Evolutionary conservation across 2,797 vertebrate genomes (phyloP).

Genomic region (Cichlasoma orientale): DNA sequence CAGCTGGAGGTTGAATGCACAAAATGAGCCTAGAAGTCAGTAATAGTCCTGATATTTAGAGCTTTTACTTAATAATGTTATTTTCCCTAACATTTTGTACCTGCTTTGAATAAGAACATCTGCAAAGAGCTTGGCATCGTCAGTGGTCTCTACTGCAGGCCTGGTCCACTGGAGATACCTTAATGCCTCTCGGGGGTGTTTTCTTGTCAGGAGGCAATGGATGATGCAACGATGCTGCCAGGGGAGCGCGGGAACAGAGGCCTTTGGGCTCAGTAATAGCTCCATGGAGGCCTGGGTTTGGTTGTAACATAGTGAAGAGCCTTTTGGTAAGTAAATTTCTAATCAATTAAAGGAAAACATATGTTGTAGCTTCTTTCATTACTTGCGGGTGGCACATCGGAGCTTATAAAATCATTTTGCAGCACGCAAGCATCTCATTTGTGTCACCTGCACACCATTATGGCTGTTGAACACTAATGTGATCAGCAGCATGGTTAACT

Average conservation of each 20-base stretch:
- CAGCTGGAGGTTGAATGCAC: conserved; percentile 29
- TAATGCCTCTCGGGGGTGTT: conserved; percentile 50
- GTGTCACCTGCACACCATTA: conserved; percentile 38
- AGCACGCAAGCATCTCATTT: conserved; percentile 18
- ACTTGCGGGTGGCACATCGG: neutral
- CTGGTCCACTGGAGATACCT: conserved; percentile 62
- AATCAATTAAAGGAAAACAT: neutral
- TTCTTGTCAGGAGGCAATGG: conserved; percentile 56
- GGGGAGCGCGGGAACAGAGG: conserved; percentile 41
- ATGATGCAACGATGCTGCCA: conserved; percentile 70
- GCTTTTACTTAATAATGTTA: neutral
- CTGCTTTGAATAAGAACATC: conserved; percentile 68
- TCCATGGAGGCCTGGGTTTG: conserved; percentile 61
- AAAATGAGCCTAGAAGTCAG: neutral
- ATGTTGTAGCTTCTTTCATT: neutral
- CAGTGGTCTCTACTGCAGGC: conserved; percentile 48
- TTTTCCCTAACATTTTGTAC: conserved; percentile 12
- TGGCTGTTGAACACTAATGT: conserved; percentile 10
- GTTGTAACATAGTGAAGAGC: neutral
- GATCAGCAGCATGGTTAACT: conserved; percentile 29
- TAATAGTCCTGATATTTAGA: neutral
- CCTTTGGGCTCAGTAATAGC: conserved; percentile 59
- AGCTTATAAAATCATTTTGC: conserved; percentile 23
- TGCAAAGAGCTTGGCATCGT: conserved; percentile 61
- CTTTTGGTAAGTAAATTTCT: neutral